Evolutionary conservation across 2,113 vertebrate species (phyloP).

Genomic region (Passer domesticus): DNA sequence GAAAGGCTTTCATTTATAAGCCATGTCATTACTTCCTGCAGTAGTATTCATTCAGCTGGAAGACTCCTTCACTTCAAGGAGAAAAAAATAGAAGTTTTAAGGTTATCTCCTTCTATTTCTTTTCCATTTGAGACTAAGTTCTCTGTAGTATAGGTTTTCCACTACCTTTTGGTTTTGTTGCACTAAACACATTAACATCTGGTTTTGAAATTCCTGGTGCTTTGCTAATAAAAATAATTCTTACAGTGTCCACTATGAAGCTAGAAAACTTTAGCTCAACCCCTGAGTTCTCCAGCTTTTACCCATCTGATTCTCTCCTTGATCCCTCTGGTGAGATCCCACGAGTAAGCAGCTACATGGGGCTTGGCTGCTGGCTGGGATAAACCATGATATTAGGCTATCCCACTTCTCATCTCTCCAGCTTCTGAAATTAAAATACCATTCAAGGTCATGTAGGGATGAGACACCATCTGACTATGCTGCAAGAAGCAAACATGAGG

Average conservation of each 20-base stretch:
- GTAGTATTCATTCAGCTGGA: not conserved
- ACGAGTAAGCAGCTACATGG: fast-evolving
- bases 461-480: not conserved
- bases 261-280: not conserved
- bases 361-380: not conserved
- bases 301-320: not conserved
- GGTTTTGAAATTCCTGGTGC: not conserved
- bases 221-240: not conserved
- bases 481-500: not conserved
- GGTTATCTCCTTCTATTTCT: not conserved
- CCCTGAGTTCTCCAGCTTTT: not conserved
- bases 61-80: not conserved
- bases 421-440: not conserved
- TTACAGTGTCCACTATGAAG: not conserved
- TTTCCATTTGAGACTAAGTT: not conserved
- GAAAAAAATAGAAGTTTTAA: not conserved
- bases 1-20: not conserved
- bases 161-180: not conserved
- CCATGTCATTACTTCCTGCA: not conserved
- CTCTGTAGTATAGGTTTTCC: not conserved
- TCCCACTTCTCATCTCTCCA: not conserved
- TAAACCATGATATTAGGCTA: too few relatives aligned
- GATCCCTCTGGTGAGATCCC: not conserved
- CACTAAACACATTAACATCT: not conserved
- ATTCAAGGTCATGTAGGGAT: not conserved